Evolutionary conservation across 2,113 vertebrate species (phyloP).

Genomic region (Xiphophorus maculatus): DNA sequence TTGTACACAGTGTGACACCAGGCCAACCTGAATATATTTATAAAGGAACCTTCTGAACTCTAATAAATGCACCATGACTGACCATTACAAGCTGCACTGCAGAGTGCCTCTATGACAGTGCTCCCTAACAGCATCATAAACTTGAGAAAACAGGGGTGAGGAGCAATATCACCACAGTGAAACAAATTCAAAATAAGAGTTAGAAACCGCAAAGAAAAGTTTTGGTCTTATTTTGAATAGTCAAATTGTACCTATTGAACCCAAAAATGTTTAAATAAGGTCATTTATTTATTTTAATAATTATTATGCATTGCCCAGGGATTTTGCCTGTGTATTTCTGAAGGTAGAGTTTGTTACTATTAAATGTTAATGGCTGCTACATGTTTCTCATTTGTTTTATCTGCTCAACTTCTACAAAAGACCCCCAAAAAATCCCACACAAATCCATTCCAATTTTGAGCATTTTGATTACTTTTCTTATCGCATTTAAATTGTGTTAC

Average conservation of each 20-base stretch:
- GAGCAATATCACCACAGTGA: slow-evolving; percentile 4
- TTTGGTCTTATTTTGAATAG: not conserved
- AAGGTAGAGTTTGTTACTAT: too few relatives aligned
- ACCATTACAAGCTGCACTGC: slow-evolving; percentile 47
- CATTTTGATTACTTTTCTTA: too few relatives aligned
- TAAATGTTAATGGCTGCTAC: not conserved
- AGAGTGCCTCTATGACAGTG: slow-evolving; percentile 56
- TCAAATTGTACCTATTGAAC: too few relatives aligned
- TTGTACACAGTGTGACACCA: slow-evolving; percentile 47
- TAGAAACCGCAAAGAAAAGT: not conserved
- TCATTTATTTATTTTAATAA: too few relatives aligned
- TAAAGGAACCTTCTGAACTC: slow-evolving; percentile 71
- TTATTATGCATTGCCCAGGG: too few relatives aligned
- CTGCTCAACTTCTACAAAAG: not conserved
- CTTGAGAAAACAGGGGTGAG: slow-evolving; percentile 45
- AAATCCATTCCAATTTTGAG: too few relatives aligned
- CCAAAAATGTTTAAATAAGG: too few relatives aligned
- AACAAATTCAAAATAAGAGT: not conserved
- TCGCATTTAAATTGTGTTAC: too few relatives aligned
- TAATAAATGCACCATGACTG: slow-evolving; percentile 58
- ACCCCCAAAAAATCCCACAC: too few relatives aligned
- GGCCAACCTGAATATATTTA: slow-evolving; percentile 72
- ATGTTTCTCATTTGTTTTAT: not conserved
- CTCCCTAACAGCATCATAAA: slow-evolving; percentile 64
- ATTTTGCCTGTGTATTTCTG: too few relatives aligned